Evolutionary conservation across 2,797 vertebrate genomes (phyloP).

Genomic region (Aotus griseimembra): DNA sequence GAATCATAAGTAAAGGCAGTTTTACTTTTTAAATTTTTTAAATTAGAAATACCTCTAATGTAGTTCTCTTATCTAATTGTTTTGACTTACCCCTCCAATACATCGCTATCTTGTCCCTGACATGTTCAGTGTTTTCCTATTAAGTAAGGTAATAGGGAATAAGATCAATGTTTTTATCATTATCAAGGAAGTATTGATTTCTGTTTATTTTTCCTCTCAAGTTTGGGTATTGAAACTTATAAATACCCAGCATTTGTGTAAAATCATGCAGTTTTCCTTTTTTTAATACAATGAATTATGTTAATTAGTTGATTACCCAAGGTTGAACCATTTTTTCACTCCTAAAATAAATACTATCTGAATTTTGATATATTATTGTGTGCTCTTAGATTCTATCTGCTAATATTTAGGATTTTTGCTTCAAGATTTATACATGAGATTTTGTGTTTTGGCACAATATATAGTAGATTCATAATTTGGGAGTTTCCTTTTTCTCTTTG

Average conservation of each 20-base stretch:
- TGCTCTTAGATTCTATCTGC: neutral
- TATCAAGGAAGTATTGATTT: neutral
- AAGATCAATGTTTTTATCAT: conserved; percentile 34
- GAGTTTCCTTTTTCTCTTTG: neutral
- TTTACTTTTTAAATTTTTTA: neutral
- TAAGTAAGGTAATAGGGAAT: neutral
- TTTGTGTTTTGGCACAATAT: neutral
- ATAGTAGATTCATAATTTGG: neutral
- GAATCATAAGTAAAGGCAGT: neutral
- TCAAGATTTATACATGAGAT: neutral
- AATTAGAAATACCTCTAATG: neutral
- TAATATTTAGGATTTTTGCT: neutral
- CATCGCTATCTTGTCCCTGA: neutral
- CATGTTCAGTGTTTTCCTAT: neutral
- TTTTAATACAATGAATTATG: conserved; percentile 23
- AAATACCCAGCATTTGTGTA: neutral
- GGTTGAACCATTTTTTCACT: conserved; percentile 12
- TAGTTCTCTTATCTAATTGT: neutral
- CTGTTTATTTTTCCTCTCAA: neutral
- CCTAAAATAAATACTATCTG: neutral
- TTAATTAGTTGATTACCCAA: neutral
- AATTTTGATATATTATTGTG: neutral
- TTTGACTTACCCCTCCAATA: neutral
- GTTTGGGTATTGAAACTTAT: neutral
- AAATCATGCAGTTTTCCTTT: neutral